Conservation (phyloP, 1,140 invertebrate genomes). For the Neocloeon triangulifer region DNA sequence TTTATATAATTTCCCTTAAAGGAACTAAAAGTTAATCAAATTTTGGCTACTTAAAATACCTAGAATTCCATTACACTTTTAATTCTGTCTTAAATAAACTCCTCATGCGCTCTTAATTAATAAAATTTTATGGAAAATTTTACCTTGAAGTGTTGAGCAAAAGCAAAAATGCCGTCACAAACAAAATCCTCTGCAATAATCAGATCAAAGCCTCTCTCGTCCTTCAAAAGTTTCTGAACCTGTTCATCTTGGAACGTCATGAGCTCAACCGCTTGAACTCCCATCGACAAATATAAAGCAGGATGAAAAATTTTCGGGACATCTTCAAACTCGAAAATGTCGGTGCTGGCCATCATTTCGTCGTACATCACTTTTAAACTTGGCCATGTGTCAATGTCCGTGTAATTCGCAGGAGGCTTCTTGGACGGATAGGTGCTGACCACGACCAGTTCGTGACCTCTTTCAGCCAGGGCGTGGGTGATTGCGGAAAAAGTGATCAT, state of each 20-base stretch:
- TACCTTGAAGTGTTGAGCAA: too few species aligned
- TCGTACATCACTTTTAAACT: conserved; percentile 3
- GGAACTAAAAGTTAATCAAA: too few species aligned
- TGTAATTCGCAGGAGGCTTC: conserved; percentile 12
- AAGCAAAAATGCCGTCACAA: neutral
- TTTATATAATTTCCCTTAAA: too few species aligned
- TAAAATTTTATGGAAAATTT: too few species aligned
- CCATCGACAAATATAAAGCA: neutral
- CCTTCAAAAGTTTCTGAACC: neutral
- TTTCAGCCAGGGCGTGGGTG: conserved; percentile 15
- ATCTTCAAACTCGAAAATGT: neutral
- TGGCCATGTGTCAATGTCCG: conserved; percentile 6
- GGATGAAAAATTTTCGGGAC: too few species aligned
- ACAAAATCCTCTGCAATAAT: neutral
- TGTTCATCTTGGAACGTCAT: neutral
- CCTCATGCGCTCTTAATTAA: too few species aligned
- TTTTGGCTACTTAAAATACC: too few species aligned
- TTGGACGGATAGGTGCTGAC: conserved; percentile 17
- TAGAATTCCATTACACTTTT: too few species aligned
- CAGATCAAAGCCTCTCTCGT: neutral
- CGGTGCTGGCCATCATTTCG: neutral
- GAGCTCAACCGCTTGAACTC: neutral
- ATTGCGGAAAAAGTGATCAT: conserved; percentile 15
- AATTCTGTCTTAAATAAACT: too few species aligned
- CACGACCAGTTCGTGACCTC: conserved; percentile 21